Percentiles rank a stretch among this genome's conserved stretches.
These are phyloP conservation scores for Macaca fascicularis DNA, from an alignment of 2,113 vertebrate species.

Conservation along the genomic window DNA sequence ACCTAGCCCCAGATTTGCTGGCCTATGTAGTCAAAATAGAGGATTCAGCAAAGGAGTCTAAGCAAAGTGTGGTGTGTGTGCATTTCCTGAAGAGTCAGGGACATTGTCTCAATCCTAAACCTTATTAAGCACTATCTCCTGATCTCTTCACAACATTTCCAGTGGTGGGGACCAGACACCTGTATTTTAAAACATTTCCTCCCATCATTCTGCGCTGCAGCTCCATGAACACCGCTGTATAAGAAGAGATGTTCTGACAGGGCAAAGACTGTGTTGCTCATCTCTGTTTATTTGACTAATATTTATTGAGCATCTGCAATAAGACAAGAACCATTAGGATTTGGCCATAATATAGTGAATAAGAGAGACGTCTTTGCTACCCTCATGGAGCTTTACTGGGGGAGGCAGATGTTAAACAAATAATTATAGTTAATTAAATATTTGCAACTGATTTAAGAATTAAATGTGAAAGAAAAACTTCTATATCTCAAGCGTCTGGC, in stretches of 20 bases:
- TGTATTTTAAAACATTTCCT: neutral
- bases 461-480: neutral
- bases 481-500: neutral
- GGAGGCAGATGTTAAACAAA: neutral
- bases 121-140: neutral
- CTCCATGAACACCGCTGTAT: neutral
- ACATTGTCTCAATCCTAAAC: neutral
- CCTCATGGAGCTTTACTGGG: neutral
- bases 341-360: neutral
- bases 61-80: neutral
- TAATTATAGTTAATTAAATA: constrained; percentile 47
- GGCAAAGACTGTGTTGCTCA: neutral
- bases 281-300: neutral
- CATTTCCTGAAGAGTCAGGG: neutral
- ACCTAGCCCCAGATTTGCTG: neutral
- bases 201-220: neutral
- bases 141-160: neutral
- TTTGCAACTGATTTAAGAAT: constrained; percentile 17
- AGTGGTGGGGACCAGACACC: neutral
- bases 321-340: neutral
- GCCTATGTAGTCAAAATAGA: neutral
- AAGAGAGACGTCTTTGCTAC: neutral
- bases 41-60: neutral
- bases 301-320: neutral
- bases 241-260: neutral